Evolutionary conservation across 2,797 vertebrate species (phyloP).

Genomic region (Halcyon badia): DNA sequence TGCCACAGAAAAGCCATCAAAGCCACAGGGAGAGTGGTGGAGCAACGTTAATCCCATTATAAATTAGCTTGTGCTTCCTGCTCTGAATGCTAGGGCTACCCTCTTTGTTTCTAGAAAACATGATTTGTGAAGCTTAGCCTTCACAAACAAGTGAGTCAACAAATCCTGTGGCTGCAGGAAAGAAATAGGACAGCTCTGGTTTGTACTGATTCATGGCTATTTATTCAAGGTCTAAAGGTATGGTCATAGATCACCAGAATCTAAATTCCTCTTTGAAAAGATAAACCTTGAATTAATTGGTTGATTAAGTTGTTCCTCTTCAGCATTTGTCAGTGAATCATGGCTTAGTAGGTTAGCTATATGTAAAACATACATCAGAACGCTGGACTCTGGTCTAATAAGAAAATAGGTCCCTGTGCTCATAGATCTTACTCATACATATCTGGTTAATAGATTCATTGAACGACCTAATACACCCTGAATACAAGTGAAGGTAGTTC

Average conservation of each 20-base stretch:
- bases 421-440: background rate
- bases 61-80: conserved; percentile 38
- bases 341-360: background rate
- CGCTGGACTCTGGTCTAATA: background rate
- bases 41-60: conserved; percentile 47
- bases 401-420: background rate
- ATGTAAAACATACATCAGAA: background rate
- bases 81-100: background rate
- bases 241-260: background rate
- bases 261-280: background rate
- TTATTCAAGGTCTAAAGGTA: background rate
- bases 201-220: background rate
- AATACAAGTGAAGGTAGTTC: background rate
- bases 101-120: conserved; percentile 41
- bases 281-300: background rate
- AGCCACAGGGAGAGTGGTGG: background rate
- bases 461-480: background rate
- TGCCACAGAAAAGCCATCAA: background rate
- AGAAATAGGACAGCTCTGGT: background rate
- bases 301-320: conserved; percentile 2
- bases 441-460: background rate
- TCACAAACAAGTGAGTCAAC: background rate
- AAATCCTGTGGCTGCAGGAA: background rate
- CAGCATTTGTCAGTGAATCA: background rate
- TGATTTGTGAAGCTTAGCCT: conserved; percentile 28